These are phyloP conservation scores for Andrena chrysosceles DNA, from an alignment of 2,888 invertebrate species.

Conservation along the genomic window DNA sequence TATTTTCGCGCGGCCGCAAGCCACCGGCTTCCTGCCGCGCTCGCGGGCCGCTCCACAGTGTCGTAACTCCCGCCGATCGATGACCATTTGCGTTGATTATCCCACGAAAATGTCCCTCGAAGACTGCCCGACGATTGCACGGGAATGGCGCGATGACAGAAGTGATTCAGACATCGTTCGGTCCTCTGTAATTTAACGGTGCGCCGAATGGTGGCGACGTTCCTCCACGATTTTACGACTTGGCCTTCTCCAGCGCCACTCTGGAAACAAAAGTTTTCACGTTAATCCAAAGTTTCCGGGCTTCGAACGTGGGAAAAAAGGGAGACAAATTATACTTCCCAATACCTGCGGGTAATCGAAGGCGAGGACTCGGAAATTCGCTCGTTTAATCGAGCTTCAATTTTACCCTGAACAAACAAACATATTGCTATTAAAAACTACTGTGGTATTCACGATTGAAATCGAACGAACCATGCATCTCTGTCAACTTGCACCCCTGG, in stretches of 20 bases:
- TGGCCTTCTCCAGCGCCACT: conserved; percentile 12
- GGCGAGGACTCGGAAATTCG: background rate
- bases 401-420: background rate
- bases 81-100: conserved; percentile 67
- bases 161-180: conserved; percentile 58
- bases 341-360: conserved; percentile 1
- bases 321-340: background rate
- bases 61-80: conserved; percentile 60
- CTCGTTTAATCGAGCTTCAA: background rate
- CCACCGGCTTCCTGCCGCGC: conserved; percentile 45
- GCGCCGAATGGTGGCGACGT: conserved; percentile 30
- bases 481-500: background rate
- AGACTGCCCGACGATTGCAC: conserved; percentile 31
- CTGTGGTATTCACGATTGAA: background rate
- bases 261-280: conserved; percentile 30
- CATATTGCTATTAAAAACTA: background rate
- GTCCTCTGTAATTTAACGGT: conserved; percentile 59
- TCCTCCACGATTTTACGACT: conserved; percentile 34
- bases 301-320: background rate
- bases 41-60: conserved; percentile 46
- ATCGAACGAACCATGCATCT: background rate
- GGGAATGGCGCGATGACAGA: conserved; percentile 15
- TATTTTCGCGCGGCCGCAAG: conserved; percentile 28
- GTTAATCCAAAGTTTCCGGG: conserved; percentile 26
- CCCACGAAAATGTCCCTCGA: conserved; percentile 53